Evolutionary conservation across 2,113 vertebrate species (phyloP), one percentile per base, ranked within the genome.

Genomic region (Sturnus vulgaris): DNA sequence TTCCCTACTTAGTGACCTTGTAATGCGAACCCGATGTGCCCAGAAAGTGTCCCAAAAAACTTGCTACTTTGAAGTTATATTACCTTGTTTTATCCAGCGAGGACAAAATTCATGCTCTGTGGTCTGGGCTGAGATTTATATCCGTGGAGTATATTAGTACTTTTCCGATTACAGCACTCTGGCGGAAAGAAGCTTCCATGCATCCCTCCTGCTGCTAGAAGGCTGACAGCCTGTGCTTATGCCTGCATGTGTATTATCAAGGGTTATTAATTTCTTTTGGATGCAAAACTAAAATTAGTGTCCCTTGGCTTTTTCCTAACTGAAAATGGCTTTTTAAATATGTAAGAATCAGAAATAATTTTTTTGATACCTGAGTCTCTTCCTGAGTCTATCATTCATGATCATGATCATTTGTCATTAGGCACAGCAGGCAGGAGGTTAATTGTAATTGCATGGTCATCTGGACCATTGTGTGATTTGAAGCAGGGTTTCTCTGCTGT

Each of bases 361-460:
- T 93, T 70, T 93, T n/a, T 35, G 35, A 87, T 95, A 83, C 77
- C 65, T 72, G 30, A 39, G 63, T 88, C 70, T 47, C 95, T 96
- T 95, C 55, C 75, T 33, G 50, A 94, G 31, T 59, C 82, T 76
- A 31, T 97, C 82, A 86, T 95, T 97, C 66, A 22, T 42, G 40
- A 42, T 42, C 61, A 23, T 68, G 86, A 93, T 93, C 96, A 66
- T 97, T 98, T 97, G 92, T 97, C 97, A 94, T 94, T 96, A 97
- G 94, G 86, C 92, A 86, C 52, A 93, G 97, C 3, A 42, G 92
- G 97, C 95, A 94, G 92, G 88, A 96, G 96, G 97, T 97, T 98
- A 98, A 98, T 98, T 97, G 95, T 98, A 98, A 98, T 97, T 97
- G 96, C 69, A 64, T 19, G 50, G 97, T 98, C 97, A 97, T 97